Base-by-base conservation (phyloP, 2,888 invertebrate species). In the Periphyllus acericola region DNA sequence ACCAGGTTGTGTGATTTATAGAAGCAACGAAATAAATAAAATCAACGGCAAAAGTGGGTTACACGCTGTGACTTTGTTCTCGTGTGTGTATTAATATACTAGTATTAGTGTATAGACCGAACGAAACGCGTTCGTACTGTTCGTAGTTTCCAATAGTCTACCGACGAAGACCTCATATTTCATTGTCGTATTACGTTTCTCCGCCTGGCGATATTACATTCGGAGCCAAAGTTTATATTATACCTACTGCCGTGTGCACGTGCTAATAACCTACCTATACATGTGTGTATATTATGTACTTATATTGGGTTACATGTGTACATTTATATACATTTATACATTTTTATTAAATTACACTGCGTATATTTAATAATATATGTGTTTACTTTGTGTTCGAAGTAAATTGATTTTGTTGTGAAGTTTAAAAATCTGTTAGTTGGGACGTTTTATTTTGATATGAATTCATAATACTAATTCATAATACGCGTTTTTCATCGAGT, bases 11-110 rank as follows among this genome's bases (percentile, higher is more conserved):
- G 72, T 36, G 40, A 52, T 82, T 34, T 82, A 52, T 71, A 32
- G 84, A 84, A 84, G 46, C 76, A 32, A n/a, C 34, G 68, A 52
- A 85, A 68, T 76, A 40, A 75, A 83, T 83, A 60, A 83, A 72
- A 52, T 72, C 72, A 34, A 81, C 60, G 21, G 40, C 71, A 60
- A 83, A 84, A 29, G 46, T 68, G 84, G 40, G 84, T 76, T 60
- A 40, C 66, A 71, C 21, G 19, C 46, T 11, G 82, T 71, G 34
- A 34, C 71, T 32, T 32, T 32, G 46, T 32, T 40, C 34, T 68
- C 78, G 21, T 34, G 25, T 19, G n/a, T 71, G 14, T 71, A 29
- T 32, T 71, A 29, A 29, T 71, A 29, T 71, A 29, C 71, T 68
- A 29, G 60, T 66, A 66, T 66, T 71, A 71, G 71, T 71, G 29